A percentile compares a stretch with the other conserved stretches of the same genome.
Conservation (phyloP, 92 coral and sea anemone species). For the Zoanthus sansibaricus region DNA sequence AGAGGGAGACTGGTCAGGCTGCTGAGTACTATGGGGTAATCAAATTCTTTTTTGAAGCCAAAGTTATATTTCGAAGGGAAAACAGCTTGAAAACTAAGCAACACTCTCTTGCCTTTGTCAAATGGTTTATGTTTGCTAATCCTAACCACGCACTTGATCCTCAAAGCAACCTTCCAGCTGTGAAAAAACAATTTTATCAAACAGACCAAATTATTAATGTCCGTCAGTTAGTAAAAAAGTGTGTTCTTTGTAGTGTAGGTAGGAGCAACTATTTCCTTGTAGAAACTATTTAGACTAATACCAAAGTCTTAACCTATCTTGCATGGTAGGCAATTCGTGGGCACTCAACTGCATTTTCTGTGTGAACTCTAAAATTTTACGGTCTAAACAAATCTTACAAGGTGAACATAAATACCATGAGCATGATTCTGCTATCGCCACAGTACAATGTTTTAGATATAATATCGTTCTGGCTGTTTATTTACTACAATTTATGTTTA, state of each 20-base stretch:
- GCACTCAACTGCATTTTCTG: neutral
- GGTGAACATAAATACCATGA: neutral
- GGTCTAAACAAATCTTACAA: neutral
- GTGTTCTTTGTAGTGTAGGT: conserved; percentile 1
- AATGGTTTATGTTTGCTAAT: conserved; percentile 50
- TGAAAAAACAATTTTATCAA: neutral
- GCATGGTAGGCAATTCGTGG: neutral
- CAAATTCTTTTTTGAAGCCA: conserved; percentile 46
- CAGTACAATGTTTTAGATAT: neutral
- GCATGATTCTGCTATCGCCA: neutral
- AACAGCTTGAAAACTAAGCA: neutral
- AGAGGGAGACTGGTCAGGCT: conserved; percentile 26
- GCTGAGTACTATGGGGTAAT: conserved; percentile 51
- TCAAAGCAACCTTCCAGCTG: conserved; percentile 18
- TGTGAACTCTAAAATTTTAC: neutral
- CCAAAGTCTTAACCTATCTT: conserved; percentile 3
- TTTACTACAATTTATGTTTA: neutral
- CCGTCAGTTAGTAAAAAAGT: conserved; percentile 1
- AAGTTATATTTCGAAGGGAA: conserved; percentile 15
- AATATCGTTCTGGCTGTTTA: neutral
- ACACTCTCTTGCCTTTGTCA: conserved; percentile 52
- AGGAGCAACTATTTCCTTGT: conserved; percentile 11
- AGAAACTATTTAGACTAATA: neutral
- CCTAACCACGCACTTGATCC: conserved; percentile 23
- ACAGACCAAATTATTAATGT: conserved; percentile 12